phyloP scores from a whole-genome alignment of 2,888 invertebrate genomes.

The Andrena haemorrhoa region DNA sequence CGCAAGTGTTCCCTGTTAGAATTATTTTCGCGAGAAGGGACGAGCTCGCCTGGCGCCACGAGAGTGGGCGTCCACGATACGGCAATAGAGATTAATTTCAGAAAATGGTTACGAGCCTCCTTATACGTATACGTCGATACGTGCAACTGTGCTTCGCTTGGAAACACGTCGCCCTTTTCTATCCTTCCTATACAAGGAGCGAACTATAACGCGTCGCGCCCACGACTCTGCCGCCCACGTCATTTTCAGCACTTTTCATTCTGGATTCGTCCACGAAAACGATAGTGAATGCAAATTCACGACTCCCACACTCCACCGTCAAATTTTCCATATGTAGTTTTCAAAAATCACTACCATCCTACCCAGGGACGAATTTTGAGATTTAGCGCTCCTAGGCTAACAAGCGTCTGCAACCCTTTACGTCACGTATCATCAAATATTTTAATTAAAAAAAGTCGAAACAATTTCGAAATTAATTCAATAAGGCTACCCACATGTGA shows the following conservation, averaged over 20 bases:
- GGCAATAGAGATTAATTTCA: conserved; percentile 44
- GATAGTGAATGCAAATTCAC: not conserved
- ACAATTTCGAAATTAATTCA: too few relatives aligned
- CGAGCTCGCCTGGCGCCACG: conserved; percentile 19
- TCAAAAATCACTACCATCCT: too few relatives aligned
- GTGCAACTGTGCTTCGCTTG: conserved; percentile 10
- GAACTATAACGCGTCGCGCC: conserved; percentile 55
- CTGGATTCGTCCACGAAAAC: conserved; percentile 39
- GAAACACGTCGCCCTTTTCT: conserved; percentile 45
- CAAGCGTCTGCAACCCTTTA: too few relatives aligned
- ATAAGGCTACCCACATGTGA: too few relatives aligned
- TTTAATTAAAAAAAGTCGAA: too few relatives aligned
- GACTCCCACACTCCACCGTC: too few relatives aligned
- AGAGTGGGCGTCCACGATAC: conserved; percentile 21
- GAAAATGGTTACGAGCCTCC: conserved; percentile 38
- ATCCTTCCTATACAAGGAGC: conserved; percentile 60
- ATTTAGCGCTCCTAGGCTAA: too few relatives aligned
- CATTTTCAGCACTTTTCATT: conserved; percentile 43
- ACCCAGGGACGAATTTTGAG: too few relatives aligned
- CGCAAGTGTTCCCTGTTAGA: not conserved
- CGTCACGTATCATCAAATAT: too few relatives aligned
- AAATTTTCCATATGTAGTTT: too few relatives aligned
- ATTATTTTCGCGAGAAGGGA: not conserved
- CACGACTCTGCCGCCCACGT: conserved; percentile 55
- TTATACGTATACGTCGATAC: conserved; percentile 19